phyloP scores from a whole-genome alignment of 2,113 vertebrate genomes.

The Ptychochromis oligacanthus region DNA sequence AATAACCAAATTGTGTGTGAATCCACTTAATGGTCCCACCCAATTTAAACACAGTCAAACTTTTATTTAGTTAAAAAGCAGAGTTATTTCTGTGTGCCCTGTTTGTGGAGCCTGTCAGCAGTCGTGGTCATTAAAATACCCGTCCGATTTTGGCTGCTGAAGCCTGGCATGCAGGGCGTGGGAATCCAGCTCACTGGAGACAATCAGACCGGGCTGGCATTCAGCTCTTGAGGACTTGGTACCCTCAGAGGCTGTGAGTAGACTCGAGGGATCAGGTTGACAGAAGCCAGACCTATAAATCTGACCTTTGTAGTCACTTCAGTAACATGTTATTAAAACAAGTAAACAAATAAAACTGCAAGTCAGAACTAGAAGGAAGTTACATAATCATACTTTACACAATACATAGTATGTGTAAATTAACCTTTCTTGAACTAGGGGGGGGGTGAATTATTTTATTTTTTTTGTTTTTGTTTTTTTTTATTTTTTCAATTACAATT shows the following conservation, averaged over 20 bases:
- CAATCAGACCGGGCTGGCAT: slow-evolving; percentile 22
- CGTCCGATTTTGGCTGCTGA: slow-evolving; percentile 15
- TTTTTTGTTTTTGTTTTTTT: not conserved
- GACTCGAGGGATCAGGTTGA: slow-evolving; percentile 8
- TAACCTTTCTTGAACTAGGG: not conserved
- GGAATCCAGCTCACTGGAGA: slow-evolving; percentile 26
- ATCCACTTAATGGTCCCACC: slow-evolving; percentile 6
- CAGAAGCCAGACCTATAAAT: slow-evolving; percentile 21
- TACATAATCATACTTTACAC: not conserved
- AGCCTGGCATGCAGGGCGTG: slow-evolving; percentile 32
- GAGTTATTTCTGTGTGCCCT: slow-evolving; percentile 31
- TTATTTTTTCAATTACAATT: not conserved
- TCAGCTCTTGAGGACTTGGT: not conserved
- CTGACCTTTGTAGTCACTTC: not conserved
- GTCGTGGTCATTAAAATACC: slow-evolving; percentile 44
- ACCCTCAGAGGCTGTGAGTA: not conserved
- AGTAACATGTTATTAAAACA: not conserved
- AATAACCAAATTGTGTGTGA: not conserved
- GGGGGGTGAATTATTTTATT: not conserved
- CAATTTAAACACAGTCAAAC: not conserved
- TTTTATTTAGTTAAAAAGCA: slow-evolving; percentile 2
- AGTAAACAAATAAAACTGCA: not conserved
- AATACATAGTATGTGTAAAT: not conserved
- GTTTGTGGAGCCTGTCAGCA: slow-evolving; percentile 38
- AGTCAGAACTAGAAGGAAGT: not conserved